Percentiles rank a stretch among this genome's conserved stretches.
Conservation (phyloP, 2,113 vertebrate species). For the Oryzias curvinotus region DNA sequence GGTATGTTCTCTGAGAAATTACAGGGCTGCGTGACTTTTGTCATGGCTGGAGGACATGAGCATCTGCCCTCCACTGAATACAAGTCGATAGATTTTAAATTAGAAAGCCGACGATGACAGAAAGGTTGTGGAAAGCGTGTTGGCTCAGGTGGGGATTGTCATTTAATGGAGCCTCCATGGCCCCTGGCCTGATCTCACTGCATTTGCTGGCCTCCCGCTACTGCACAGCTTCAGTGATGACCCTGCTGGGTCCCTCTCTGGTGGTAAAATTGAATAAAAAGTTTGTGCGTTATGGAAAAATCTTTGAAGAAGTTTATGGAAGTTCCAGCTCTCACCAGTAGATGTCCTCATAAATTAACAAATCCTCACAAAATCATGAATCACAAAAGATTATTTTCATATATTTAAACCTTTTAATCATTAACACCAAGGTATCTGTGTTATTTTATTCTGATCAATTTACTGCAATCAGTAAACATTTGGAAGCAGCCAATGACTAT, state of each 20-base stretch:
- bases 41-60: slow-evolving; percentile 12
- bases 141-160: slow-evolving; percentile 51
- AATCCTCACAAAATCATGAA: slow-evolving; percentile 3
- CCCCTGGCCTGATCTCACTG: slow-evolving; percentile 34
- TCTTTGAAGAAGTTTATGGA: neutral
- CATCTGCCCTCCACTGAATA: slow-evolving; percentile 12
- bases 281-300: too few species aligned
- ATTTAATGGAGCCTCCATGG: slow-evolving; percentile 25
- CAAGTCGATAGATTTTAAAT: slow-evolving; percentile 42
- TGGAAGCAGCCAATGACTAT: too few species aligned
- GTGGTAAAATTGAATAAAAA: too few species aligned
- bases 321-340: slow-evolving; percentile 61
- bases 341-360: slow-evolving; percentile 64
- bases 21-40: slow-evolving; percentile 7
- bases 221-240: slow-evolving; percentile 22
- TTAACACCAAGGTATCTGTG: neutral
- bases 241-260: too few species aligned
- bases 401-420: neutral
- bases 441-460: too few species aligned
- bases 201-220: slow-evolving; percentile 11
- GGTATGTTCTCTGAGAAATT: slow-evolving; percentile 15
- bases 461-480: too few species aligned
- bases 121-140: slow-evolving; percentile 17
- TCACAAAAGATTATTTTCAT: neutral
- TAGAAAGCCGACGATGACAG: slow-evolving; percentile 18